These are phyloP conservation scores for Planococcus citri DNA, from an alignment of 1,140 invertebrate genomes.

Conservation along the genomic window DNA sequence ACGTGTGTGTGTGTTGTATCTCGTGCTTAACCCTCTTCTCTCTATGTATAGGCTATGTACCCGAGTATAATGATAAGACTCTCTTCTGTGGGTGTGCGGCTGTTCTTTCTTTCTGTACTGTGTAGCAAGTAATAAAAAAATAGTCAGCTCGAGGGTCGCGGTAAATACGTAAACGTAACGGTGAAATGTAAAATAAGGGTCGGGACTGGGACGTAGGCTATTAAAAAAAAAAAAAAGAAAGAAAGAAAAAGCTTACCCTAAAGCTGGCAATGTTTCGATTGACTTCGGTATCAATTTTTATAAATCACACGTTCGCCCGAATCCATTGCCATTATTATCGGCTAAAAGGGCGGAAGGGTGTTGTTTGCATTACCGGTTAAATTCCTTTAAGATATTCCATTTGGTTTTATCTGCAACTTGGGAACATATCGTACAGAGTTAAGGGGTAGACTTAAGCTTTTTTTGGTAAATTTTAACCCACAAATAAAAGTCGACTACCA, in stretches of 20 bases:
- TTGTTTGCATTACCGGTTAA: constrained; percentile 20
- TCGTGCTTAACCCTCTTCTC: no score
- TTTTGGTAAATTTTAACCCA: constrained; percentile 7
- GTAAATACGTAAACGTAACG: constrained; percentile 16
- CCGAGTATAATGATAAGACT: constrained; percentile 17
- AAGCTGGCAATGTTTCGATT: constrained; percentile 17
- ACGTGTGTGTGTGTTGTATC: no score
- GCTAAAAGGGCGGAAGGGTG: constrained; percentile 18
- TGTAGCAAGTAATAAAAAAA: constrained; percentile 18
- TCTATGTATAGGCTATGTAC: no score
- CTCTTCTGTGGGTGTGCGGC: no score
- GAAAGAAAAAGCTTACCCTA: constrained; percentile 20
- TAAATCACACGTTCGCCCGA: constrained; percentile 19
- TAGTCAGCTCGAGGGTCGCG: constrained; percentile 16
- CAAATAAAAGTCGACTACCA: constrained; percentile 1
- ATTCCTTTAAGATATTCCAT: constrained; percentile 20
- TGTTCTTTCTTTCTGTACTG: background rate
- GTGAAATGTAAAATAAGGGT: constrained; percentile 20
- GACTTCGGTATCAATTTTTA: constrained; percentile 19
- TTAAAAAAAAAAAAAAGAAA: constrained; percentile 14
- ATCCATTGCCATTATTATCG: constrained; percentile 18
- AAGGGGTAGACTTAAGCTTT: constrained; percentile 9
- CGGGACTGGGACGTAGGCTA: background rate
- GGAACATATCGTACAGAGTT: background rate
- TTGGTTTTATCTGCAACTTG: constrained; percentile 20